Percentiles rank a stretch among this genome's conserved stretches.
Conservation (phyloP, 92 coral and sea anemone species). For the Epizoanthus illoricatus region DNA sequence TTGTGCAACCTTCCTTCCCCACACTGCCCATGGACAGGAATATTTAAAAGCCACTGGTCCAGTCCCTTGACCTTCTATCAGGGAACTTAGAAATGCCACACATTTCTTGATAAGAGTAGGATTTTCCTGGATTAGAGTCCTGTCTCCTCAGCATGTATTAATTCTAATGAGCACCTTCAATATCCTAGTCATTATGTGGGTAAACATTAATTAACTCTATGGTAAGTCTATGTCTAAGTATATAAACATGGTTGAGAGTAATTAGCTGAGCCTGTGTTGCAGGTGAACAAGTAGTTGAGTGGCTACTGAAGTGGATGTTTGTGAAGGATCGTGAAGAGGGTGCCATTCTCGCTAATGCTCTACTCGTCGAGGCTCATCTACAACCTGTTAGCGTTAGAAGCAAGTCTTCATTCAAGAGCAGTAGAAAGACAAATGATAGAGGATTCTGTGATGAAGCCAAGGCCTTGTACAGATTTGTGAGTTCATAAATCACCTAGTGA, state of each 20-base stretch:
- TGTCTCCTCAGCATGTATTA: no score
- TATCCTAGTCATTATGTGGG: no score
- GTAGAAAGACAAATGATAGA: constrained; percentile 36
- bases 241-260: background rate
- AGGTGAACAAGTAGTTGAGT: constrained; percentile 88
- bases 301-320: constrained; percentile 95
- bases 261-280: background rate
- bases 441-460: constrained; percentile 75
- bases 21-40: no score
- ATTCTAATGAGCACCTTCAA: no score
- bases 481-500: constrained; percentile 20
- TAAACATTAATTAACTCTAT: no score
- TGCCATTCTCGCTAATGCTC: constrained; percentile 58
- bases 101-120: no score
- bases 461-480: constrained; percentile 95
- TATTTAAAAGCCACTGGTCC: no score
- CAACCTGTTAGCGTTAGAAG: constrained; percentile 87
- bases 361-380: constrained; percentile 79
- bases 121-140: no score
- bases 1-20: no score
- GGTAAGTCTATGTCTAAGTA: background rate
- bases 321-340: constrained; percentile 74
- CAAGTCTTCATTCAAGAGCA: constrained; percentile 75
- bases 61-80: no score
- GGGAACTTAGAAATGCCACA: no score